phyloP scores from a whole-genome alignment of 2,888 invertebrate species.

The Epistrophe grossulariae region DNA sequence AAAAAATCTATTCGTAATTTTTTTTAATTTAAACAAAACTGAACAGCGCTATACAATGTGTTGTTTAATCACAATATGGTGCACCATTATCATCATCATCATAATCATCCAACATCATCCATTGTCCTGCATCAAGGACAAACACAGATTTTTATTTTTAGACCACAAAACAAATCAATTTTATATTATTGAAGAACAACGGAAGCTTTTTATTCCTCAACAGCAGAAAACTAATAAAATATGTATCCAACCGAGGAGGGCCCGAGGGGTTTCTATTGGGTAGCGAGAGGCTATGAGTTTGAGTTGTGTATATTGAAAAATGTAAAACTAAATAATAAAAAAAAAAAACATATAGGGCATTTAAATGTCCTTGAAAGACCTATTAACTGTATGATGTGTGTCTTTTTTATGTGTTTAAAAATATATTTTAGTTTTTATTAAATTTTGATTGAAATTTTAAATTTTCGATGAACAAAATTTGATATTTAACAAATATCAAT shows the following conservation, averaged over 20 bases:
- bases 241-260: conserved; percentile 24
- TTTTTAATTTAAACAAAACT: conserved; percentile 13
- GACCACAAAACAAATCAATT: conserved; percentile 40
- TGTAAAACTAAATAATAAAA: background rate
- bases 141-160: conserved; percentile 42
- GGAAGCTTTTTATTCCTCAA: conserved; percentile 30
- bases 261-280: conserved; percentile 9
- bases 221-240: conserved; percentile 24
- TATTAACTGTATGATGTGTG: conserved; percentile 21
- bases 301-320: conserved; percentile 30
- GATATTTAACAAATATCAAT: background rate
- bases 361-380: conserved; percentile 56
- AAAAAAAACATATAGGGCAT: conserved; percentile 16
- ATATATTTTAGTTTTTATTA: conserved; percentile 18
- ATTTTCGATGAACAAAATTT: background rate
- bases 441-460: background rate
- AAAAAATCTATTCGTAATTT: background rate
- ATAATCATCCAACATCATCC: conserved; percentile 18
- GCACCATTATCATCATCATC: conserved; percentile 10
- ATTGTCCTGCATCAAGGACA: conserved; percentile 48
- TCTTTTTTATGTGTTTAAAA: background rate
- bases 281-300: background rate
- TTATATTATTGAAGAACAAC: conserved; percentile 35
- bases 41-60: background rate
- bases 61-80: conserved; percentile 29